Conservation (phyloP, 2,113 vertebrate species). For the Pteronura brasiliensis region DNA sequence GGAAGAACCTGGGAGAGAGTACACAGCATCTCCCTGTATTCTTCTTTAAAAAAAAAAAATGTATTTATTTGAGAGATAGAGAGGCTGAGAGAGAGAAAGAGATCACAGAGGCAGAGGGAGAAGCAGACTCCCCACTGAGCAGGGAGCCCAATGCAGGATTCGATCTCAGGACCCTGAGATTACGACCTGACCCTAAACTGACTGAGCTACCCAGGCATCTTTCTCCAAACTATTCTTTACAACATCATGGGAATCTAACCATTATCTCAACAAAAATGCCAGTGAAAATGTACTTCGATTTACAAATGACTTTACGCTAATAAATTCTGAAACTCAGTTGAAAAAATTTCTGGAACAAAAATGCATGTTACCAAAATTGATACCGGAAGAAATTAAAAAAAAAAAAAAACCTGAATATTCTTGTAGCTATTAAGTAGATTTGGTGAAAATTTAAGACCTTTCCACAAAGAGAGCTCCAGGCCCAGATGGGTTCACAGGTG, state of each 20-base stretch:
- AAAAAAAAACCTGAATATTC: not conserved
- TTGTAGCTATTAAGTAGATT: not conserved
- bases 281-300: not conserved
- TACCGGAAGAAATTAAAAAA: not conserved
- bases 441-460: not conserved
- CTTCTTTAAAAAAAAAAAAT: too few species aligned
- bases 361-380: not conserved
- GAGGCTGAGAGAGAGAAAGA: too few species aligned
- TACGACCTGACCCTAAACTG: too few species aligned
- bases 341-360: not conserved
- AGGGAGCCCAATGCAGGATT: too few species aligned
- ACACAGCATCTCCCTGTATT: not conserved
- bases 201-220: too few species aligned
- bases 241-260: not conserved
- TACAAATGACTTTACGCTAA: not conserved
- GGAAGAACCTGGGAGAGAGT: not conserved
- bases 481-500: not conserved
- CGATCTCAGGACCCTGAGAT: too few species aligned
- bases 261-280: not conserved
- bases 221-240: not conserved
- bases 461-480: not conserved
- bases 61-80: too few species aligned
- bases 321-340: not conserved
- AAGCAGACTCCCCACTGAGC: too few species aligned
- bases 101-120: too few species aligned